Conservation (phyloP, 2,113 vertebrate genomes). For the Tragelaphus buxtoni region DNA sequence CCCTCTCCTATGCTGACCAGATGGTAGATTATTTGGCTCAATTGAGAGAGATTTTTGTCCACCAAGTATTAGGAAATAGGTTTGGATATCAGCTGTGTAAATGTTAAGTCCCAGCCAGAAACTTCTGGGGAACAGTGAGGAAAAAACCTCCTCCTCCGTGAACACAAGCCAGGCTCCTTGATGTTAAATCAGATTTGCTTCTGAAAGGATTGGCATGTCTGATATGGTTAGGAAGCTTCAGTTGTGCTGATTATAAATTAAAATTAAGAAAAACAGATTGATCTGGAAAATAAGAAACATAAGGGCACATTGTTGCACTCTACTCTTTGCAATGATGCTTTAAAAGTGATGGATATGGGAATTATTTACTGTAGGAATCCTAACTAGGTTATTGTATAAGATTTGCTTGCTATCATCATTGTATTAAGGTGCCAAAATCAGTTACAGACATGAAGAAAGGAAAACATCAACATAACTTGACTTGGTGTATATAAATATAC, state of each 20-base stretch:
- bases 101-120: slow-evolving; percentile 23
- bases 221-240: slow-evolving; percentile 70
- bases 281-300: slow-evolving; percentile 73
- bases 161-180: slow-evolving; percentile 65
- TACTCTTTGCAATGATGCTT: slow-evolving; percentile 34
- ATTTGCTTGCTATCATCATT: slow-evolving; percentile 50
- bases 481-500: background rate
- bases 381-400: slow-evolving; percentile 44
- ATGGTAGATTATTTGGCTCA: background rate
- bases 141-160: background rate
- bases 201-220: slow-evolving; percentile 72
- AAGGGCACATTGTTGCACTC: slow-evolving; percentile 42
- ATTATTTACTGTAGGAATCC: slow-evolving; percentile 51
- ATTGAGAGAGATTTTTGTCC: background rate
- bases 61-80: background rate
- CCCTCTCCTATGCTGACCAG: background rate
- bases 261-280: slow-evolving; percentile 75
- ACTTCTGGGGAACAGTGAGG: slow-evolving; percentile 50
- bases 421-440: slow-evolving; percentile 46
- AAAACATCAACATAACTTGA: slow-evolving; percentile 17
- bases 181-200: slow-evolving; percentile 72
- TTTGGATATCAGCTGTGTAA: slow-evolving; percentile 35
- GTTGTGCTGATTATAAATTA: slow-evolving; percentile 76
- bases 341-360: slow-evolving; percentile 35
- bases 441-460: slow-evolving; percentile 31